Base-by-base conservation (phyloP, 1,140 invertebrate genomes). In the Drosophila suzukii region DNA sequence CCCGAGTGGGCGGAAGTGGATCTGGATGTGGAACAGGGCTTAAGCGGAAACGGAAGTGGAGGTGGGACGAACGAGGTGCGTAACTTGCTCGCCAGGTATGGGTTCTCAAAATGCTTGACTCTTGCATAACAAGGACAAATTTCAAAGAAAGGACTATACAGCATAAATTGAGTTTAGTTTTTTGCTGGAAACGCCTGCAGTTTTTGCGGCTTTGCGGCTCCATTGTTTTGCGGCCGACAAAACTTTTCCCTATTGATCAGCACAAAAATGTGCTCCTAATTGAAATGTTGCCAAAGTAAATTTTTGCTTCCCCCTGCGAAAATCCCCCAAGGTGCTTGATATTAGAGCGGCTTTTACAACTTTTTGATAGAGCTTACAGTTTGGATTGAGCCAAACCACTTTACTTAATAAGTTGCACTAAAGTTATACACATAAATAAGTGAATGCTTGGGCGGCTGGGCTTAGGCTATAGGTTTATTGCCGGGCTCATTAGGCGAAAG, bases 241-340 rank as follows among this genome's bases (percentile, higher is more conserved):
- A 83, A 55, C 75, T 84, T 84, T 79, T 63, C 50, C 62, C 62
- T 58, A 83, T 84, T 84, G 81, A 84, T 84, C 81, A 76, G 81
- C 80, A 84, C 61, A 77, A 60, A 75, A 81, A 80, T 75, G 39
- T 62, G 53, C 56, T 68, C 38, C 73, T 85, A 81, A 81, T 85
- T 85, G 81, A 85, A 85, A 84, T 84, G 72, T 67, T 65, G 39
- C 57, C 57, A 62, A 70, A 66, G 65, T 71, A 75, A 80, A 81
- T 75, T 63, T 67, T 41, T 55, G 47, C 57, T 55, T 15, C 76
- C 36, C n/a, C 7, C 12, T 34, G 30, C 41, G 4, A 20, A 53
- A 43, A n/a, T 50, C 50, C 15, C 71, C 24, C 71, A 65, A 75
- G 72, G 72, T 65, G 73, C 51, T 44, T 54, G 46, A 27, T 43